A percentile compares a stretch with the other conserved stretches of the same genome.
Evolutionary conservation across 1,140 invertebrate species (phyloP).

Genomic region (Bombus vancouverensis): DNA sequence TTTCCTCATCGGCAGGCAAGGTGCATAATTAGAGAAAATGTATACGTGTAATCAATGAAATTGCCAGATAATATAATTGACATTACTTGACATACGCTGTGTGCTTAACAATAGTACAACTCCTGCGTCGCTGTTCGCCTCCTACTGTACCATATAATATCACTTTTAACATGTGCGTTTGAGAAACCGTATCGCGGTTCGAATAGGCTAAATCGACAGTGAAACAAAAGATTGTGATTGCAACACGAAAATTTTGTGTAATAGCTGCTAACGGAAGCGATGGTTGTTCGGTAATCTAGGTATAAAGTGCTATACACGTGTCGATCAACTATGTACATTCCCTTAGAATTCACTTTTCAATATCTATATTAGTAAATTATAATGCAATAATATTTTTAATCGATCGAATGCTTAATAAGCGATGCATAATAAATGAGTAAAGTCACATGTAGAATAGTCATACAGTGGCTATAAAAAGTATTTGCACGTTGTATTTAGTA

Average conservation of each 20-base stretch:
- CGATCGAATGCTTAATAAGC: too few relatives aligned
- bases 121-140: background rate
- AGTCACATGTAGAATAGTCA: too few relatives aligned
- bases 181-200: too few relatives aligned
- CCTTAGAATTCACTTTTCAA: background rate
- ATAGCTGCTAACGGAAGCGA: background rate
- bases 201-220: too few relatives aligned
- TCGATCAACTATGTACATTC: background rate
- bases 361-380: background rate
- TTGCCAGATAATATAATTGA: constrained; percentile 41
- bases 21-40: constrained; percentile 53
- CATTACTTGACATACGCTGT: constrained; percentile 37
- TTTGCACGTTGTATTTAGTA: too few relatives aligned
- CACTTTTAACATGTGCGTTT: background rate
- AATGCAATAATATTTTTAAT: too few relatives aligned
- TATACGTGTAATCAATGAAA: constrained; percentile 51
- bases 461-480: too few relatives aligned
- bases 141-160: background rate
- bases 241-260: accelerated
- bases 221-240: background rate
- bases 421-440: too few relatives aligned
- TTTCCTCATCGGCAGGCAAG: constrained; percentile 43
- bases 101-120: constrained; percentile 7
- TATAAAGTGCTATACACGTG: background rate
- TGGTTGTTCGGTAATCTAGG: background rate